Base-by-base conservation (phyloP, 2,888 invertebrate genomes). In the Volucella bombylans region DNA sequence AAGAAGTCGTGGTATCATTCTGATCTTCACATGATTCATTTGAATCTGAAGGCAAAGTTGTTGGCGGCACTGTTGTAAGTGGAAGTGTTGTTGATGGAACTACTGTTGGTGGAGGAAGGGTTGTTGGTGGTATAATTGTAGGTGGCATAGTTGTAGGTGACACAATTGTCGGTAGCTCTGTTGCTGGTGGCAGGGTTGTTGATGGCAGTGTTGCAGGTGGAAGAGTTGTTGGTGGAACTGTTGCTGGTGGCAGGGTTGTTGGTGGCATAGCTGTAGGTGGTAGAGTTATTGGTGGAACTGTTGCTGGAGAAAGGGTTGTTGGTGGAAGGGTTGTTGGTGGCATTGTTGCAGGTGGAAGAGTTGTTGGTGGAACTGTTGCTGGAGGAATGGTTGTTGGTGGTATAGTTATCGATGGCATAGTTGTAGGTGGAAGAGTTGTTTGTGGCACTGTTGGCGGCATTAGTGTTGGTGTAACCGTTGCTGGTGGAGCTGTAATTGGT, bases 351-450 rank as follows among this genome's bases (percentile, higher is more conserved):
- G 49, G 49, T 49, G 49, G 49, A 1, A 14, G 0, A 12, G 45
- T n/a, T 49, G 49, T 14, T 1, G 14, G 12, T 49, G 49, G 49
- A 2, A 12, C 4, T 2, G 23, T 49, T 49, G 49, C 14, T 15
- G 49, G 49, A 11, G 49, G n/a, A 8, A 45, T 10, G 12, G 57
- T 31, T 9, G 55, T 12, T 18, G 76, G 45, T 4, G 57, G 45
- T 9, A 61, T 10, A 9, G 18, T 38, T 10, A 15, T 4, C 38
- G 14, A 12, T 68, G 82, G 72, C 2, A 79, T 38, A 15, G 18
- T n/a, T 31, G 57, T 41, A 41, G 49, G 41, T 1, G 62, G 31
- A 38, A 47, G 41, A 45, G 47, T 41, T 47, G 59, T 11, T 8
- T 50, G 41, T 0, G 55, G 50, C 1, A 15, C 18, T n/a, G 39